Evolutionary conservation across 2,888 invertebrate genomes (phyloP).

Genomic region (Leptura quadrifasciata): DNA sequence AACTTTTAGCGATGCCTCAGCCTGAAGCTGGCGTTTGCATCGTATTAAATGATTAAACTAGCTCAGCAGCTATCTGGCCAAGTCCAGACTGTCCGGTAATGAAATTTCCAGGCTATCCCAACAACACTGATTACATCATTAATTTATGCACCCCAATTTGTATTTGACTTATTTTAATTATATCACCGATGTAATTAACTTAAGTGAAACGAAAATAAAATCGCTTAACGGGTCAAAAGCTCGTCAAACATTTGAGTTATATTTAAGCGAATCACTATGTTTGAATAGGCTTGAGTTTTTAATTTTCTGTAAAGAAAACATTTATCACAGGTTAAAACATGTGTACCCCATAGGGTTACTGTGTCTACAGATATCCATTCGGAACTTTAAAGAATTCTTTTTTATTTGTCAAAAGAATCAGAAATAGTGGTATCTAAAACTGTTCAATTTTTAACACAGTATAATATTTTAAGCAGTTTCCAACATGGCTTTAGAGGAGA

Average conservation of each 20-base stretch:
- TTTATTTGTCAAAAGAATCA: no score
- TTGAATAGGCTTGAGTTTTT: not conserved
- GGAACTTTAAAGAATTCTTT: no score
- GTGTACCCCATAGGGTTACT: no score
- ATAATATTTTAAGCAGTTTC: no score
- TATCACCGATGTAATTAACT: slow-evolving; percentile 43
- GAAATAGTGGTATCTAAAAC: no score
- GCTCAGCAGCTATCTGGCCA: slow-evolving; percentile 17
- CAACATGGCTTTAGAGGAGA: no score
- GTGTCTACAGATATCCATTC: no score
- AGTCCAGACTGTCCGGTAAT: slow-evolving; percentile 51
- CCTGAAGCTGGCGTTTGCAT: slow-evolving; percentile 17
- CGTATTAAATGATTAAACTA: slow-evolving; percentile 36
- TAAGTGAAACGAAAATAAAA: slow-evolving; percentile 12
- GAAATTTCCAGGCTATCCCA: slow-evolving; percentile 52
- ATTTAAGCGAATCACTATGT: not conserved
- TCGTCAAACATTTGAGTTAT: not conserved
- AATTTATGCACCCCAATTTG: slow-evolving; percentile 57
- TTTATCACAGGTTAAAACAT: no score
- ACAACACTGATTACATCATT: slow-evolving; percentile 55
- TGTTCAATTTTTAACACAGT: no score
- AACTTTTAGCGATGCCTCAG: slow-evolving; percentile 13
- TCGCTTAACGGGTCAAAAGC: slow-evolving; percentile 9
- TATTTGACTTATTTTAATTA: slow-evolving; percentile 52
- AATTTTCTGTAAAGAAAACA: not conserved